These are phyloP conservation scores for Chironomus tentans DNA, from an alignment of 2,888 invertebrate genomes.

Conservation along the genomic window DNA sequence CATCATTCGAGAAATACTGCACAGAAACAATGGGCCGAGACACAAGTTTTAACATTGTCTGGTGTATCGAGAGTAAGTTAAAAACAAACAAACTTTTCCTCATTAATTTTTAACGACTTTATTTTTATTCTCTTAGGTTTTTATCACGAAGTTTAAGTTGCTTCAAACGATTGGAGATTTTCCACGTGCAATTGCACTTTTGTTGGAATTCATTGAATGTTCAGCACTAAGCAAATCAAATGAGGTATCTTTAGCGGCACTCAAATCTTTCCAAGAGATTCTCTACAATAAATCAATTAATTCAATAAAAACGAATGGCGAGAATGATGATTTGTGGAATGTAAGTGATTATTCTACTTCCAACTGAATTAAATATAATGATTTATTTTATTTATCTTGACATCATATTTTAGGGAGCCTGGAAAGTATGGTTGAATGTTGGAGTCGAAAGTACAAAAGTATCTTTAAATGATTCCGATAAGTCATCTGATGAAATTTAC, in stretches of 20 bases:
- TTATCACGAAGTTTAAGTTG: conserved; percentile 82
- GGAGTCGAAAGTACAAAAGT: conserved; percentile 69
- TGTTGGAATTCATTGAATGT: conserved; percentile 89
- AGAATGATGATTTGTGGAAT: conserved; percentile 60
- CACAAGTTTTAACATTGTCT: conserved; percentile 81
- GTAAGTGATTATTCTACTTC: no score
- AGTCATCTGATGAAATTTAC: conserved; percentile 53
- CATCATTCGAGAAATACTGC: conserved; percentile 98
- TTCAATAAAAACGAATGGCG: conserved; percentile 40
- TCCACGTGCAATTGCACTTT: conserved; percentile 83
- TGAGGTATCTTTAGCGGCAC: conserved; percentile 90
- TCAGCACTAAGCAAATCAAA: conserved; percentile 86
- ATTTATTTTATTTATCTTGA: no score
- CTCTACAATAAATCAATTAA: conserved; percentile 53
- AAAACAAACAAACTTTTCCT: background rate
- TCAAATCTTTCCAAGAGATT: conserved; percentile 96
- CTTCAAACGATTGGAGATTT: conserved; percentile 83
- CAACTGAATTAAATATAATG: no score
- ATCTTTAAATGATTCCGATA: conserved; percentile 36
- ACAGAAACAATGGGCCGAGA: conserved; percentile 98
- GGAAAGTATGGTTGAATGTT: conserved; percentile 82
- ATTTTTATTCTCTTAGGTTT: conserved; percentile 41
- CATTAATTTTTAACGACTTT: background rate
- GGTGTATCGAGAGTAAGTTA: conserved; percentile 74
- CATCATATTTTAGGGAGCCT: conserved; percentile 46